A percentile compares a stretch with the other conserved stretches of the same genome.
Conservation (phyloP, 2,888 invertebrate species). For the Lepidochrysops patricia region DNA sequence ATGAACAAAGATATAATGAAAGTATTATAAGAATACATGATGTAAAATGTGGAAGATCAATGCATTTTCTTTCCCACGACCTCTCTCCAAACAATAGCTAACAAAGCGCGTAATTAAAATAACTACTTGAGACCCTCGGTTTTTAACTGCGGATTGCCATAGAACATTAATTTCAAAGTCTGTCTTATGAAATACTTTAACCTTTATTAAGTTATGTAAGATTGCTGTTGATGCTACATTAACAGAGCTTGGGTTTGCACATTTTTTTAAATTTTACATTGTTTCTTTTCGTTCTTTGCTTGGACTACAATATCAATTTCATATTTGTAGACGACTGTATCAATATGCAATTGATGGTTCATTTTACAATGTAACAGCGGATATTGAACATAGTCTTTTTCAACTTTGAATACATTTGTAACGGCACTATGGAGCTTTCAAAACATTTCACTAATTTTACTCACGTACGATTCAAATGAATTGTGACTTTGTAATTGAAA, state of each 20-base stretch:
- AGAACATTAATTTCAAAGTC: constrained; percentile 22
- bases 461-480: constrained; percentile 6
- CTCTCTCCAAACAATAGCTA: constrained; percentile 51
- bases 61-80: constrained; percentile 34
- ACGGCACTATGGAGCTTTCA: constrained; percentile 1
- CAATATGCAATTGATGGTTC: neutral
- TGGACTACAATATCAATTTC: too few relatives aligned
- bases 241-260: neutral
- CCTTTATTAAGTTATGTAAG: constrained; percentile 15
- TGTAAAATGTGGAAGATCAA: constrained; percentile 5
- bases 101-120: constrained; percentile 43
- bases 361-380: neutral
- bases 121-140: constrained; percentile 35
- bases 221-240: neutral
- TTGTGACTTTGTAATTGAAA: constrained; percentile 6
- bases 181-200: constrained; percentile 25
- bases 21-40: neutral
- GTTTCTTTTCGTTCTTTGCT: too few relatives aligned
- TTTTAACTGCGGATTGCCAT: constrained; percentile 27
- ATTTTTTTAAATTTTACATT: too few relatives aligned
- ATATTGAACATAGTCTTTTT: neutral
- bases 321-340: neutral
- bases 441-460: neutral
- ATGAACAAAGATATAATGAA: neutral
- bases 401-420: neutral